These are phyloP conservation scores for Pollenia griseotomentosa DNA, from an alignment of 2,888 invertebrate species.

Conservation along the genomic window DNA sequence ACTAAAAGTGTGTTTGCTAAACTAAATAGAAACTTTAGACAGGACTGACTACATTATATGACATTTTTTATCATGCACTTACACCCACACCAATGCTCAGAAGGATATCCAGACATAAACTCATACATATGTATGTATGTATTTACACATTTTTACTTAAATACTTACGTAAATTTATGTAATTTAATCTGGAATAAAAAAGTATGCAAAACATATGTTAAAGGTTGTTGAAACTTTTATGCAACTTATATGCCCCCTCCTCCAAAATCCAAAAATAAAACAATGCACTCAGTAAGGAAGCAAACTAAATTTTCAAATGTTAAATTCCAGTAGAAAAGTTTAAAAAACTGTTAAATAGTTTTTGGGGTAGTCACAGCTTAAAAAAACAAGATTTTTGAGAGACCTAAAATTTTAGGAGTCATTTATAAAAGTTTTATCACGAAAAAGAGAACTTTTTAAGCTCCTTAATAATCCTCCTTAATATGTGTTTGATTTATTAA, in stretches of 20 bases:
- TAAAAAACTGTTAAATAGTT: background rate
- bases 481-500: too few species aligned
- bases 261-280: background rate
- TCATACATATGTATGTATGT: background rate
- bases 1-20: conserved; percentile 23
- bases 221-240: conserved; percentile 57
- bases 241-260: conserved; percentile 39
- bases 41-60: conserved; percentile 60
- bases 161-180: conserved; percentile 38
- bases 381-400: background rate
- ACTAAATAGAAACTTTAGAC: conserved; percentile 60
- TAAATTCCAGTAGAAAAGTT: conserved; percentile 16
- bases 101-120: background rate
- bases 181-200: conserved; percentile 26
- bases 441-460: too few species aligned
- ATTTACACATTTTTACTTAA: conserved; percentile 32
- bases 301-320: conserved; percentile 17
- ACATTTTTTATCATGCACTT: conserved; percentile 54
- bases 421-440: too few species aligned
- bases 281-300: background rate
- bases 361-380: conserved; percentile 1
- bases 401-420: too few species aligned
- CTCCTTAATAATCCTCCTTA: too few species aligned
- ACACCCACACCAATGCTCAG: background rate
- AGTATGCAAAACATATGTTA: conserved; percentile 52